Base-by-base conservation (phyloP, 2,888 invertebrate species). In the Priocnemis perturbator region DNA sequence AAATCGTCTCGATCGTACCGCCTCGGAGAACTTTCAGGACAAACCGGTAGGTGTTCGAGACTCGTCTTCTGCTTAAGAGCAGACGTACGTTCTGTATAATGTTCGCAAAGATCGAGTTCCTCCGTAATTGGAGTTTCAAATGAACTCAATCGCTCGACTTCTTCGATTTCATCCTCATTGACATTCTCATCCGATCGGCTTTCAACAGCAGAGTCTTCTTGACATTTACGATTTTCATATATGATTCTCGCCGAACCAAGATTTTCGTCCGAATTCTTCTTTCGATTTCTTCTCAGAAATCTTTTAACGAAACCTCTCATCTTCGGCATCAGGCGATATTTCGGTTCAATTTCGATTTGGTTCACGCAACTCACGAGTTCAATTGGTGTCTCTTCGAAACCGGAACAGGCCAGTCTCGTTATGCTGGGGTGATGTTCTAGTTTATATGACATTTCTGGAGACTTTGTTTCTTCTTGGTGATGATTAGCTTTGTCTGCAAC, bases 201-300 rank as follows among this genome's bases (percentile, higher is more conserved):
- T 0, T 71, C 73, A 17, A 47, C 56, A 4, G 61, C 60, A 4
- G 81, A 81, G 11, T 72, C 71, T 9, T 53, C 71, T 3, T 50
- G 75, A 48, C 77, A 86, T 3, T 74, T 70, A 3, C 52, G 60
- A 44, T 86, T 86, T 37, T 78, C 58, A 48, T 83, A 86, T 15
- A 86, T 76, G 1, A 85, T 30, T 37, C 7, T 37, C 11, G 37
- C 37, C 14, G 37, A 11, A 37, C 37, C 37, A 37, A 11, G 11
- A 11, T 2, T 11, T 11, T 37, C 37, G 37, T 37, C 37, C 11
- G 14, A 37, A 37, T 11, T 37, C 14, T 37, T 7, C 37, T 37
- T 37, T 7, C 14, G 37, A 11, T 11, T 37, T 37, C 11, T 45
- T 15, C 50, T 73, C 19, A 45, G 50, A 0, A 64, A 47, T 4